Conservation (phyloP, 2,797 vertebrate genomes). For the Stomatorhinus walkeri region DNA sequence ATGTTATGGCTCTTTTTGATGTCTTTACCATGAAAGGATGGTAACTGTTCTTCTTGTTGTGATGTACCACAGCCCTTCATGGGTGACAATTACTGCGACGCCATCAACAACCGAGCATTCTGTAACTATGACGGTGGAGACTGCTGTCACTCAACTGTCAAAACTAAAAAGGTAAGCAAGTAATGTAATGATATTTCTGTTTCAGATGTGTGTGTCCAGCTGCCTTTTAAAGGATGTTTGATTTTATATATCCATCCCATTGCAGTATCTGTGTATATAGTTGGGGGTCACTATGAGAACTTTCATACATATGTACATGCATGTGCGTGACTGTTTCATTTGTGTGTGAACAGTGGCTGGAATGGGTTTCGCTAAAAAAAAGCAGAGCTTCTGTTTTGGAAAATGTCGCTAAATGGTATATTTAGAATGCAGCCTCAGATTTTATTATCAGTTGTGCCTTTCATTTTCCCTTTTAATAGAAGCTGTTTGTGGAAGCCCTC, state of each 20-base stretch:
- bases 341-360: not conserved
- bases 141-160: constrained; percentile 93
- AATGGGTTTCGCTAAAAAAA: not conserved
- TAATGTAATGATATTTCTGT: not conserved
- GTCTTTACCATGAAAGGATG: not conserved
- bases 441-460: constrained; percentile 21
- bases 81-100: constrained; percentile 97
- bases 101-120: constrained; percentile 94
- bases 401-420: constrained; percentile 3
- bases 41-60: not conserved
- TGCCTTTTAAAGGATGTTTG: not conserved
- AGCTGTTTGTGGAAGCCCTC: not conserved
- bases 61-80: constrained; percentile 68
- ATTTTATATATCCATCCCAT: not conserved
- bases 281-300: not conserved
- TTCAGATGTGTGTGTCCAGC: not conserved
- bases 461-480: constrained; percentile 5
- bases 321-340: not conserved
- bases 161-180: constrained; percentile 87
- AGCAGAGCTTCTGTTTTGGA: not conserved
- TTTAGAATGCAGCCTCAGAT: constrained; percentile 11
- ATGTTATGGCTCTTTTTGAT: not conserved
- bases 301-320: not conserved
- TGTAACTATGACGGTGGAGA: constrained; percentile 97
- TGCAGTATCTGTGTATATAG: not conserved